These are phyloP conservation scores for Harpalus rufipes DNA, from an alignment of 2,888 invertebrate species.

Conservation along the genomic window DNA sequence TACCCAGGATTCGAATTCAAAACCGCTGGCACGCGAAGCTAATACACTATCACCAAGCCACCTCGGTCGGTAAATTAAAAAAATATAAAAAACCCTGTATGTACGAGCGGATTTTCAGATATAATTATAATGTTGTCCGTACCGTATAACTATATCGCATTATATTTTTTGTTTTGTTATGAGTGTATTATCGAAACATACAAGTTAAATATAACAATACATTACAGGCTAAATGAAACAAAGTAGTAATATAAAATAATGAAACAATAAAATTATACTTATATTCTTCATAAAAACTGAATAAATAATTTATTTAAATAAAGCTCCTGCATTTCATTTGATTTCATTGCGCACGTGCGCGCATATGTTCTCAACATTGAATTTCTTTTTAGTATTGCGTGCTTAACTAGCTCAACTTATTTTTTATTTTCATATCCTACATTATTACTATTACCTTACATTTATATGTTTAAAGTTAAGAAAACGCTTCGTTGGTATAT, in stretches of 20 bases:
- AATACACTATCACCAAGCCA: too few species aligned
- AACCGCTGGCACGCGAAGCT: too few species aligned
- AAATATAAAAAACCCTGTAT: too few species aligned
- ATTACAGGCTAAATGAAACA: background rate
- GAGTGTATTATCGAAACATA: background rate
- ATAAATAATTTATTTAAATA: conserved; percentile 32
- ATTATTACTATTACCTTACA: background rate
- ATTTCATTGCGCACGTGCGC: conserved; percentile 17
- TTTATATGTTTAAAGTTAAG: background rate
- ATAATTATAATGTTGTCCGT: too few species aligned
- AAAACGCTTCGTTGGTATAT: background rate
- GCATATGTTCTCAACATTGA: conserved; percentile 16
- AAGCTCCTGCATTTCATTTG: background rate
- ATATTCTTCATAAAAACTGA: conserved; percentile 17
- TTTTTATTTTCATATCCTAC: conserved; percentile 15
- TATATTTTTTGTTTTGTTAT: background rate
- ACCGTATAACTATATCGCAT: background rate
- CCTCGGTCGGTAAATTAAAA: too few species aligned
- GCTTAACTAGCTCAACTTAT: background rate
- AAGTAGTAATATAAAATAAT: background rate
- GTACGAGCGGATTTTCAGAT: too few species aligned
- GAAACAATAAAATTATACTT: background rate
- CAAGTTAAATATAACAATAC: conserved; percentile 6
- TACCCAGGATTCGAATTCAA: too few species aligned
- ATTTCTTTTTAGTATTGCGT: conserved; percentile 6